A percentile compares a stretch with the other conserved stretches of the same genome.
Evolutionary conservation across 2,113 vertebrate genomes (phyloP).

Genomic region (Sarotherodon lohbergeri): DNA sequence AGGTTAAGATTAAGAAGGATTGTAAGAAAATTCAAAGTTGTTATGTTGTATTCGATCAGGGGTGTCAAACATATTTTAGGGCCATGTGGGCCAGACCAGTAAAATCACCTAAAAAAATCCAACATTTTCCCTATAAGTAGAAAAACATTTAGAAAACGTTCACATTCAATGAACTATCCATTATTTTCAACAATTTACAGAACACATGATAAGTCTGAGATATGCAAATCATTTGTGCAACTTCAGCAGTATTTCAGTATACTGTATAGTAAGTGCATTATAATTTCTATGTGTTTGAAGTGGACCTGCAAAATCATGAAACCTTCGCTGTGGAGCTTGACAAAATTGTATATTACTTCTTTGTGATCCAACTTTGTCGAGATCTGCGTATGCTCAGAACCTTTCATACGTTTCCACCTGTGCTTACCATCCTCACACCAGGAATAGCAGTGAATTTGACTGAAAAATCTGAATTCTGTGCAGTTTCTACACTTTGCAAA

Average conservation of each 20-base stretch:
- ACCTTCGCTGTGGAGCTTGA: background rate
- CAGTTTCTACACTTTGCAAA: background rate
- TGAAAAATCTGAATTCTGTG: background rate
- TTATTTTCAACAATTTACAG: background rate
- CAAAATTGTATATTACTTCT: background rate
- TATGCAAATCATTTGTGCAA: background rate
- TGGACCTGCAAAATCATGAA: background rate
- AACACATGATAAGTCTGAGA: background rate
- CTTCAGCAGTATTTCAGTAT: background rate
- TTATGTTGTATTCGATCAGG: background rate
- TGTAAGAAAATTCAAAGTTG: background rate
- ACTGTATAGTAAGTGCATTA: background rate
- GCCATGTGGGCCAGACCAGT: background rate
- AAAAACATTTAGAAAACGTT: background rate
- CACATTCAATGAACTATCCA: background rate
- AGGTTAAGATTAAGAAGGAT: background rate
- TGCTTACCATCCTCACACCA: background rate
- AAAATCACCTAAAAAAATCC: background rate
- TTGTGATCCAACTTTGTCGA: background rate
- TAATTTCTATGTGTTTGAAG: background rate
- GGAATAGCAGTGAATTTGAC: background rate
- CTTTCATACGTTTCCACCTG: background rate
- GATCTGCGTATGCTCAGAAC: background rate
- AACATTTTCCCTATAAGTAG: background rate
- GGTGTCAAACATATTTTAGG: background rate